phyloP scores from a whole-genome alignment of 2,797 vertebrate genomes.

The Enteromius anoplus region DNA sequence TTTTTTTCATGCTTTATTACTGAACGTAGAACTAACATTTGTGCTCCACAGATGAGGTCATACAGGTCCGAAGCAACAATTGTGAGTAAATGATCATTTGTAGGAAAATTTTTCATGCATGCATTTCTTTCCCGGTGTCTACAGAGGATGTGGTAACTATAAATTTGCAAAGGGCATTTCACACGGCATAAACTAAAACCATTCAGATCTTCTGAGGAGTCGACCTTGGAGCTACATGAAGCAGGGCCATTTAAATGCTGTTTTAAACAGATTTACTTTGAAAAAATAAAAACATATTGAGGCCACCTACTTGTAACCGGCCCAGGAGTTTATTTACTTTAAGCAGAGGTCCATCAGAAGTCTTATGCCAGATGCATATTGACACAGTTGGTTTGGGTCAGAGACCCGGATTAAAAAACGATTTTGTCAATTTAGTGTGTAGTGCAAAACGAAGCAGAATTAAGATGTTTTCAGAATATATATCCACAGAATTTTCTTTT shows the following conservation, averaged over 20 bases:
- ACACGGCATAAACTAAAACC: slow-evolving; percentile 71
- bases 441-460: slow-evolving; percentile 13
- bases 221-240: slow-evolving; percentile 70
- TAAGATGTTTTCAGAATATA: slow-evolving; percentile 7
- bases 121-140: slow-evolving; percentile 7
- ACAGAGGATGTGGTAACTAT: slow-evolving; percentile 60
- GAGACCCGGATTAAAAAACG: slow-evolving; percentile 9
- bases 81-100: background rate
- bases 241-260: slow-evolving; percentile 71
- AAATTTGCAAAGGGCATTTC: slow-evolving; percentile 69
- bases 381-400: slow-evolving; percentile 59
- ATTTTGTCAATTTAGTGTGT: slow-evolving; percentile 36
- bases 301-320: slow-evolving; percentile 65
- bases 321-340: slow-evolving; percentile 75
- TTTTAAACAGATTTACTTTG: slow-evolving; percentile 76
- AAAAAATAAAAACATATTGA: slow-evolving; percentile 71
- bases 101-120: background rate
- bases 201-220: slow-evolving; percentile 73
- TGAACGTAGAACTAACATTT: background rate
- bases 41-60: background rate
- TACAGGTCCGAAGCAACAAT: slow-evolving; percentile 5
- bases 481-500: slow-evolving; percentile 9
- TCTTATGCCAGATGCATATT: slow-evolving; percentile 58
- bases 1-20: background rate
- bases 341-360: slow-evolving; percentile 67